phyloP scores from a whole-genome alignment of 1,140 invertebrate genomes.

The Acromyrmex echinatior region DNA sequence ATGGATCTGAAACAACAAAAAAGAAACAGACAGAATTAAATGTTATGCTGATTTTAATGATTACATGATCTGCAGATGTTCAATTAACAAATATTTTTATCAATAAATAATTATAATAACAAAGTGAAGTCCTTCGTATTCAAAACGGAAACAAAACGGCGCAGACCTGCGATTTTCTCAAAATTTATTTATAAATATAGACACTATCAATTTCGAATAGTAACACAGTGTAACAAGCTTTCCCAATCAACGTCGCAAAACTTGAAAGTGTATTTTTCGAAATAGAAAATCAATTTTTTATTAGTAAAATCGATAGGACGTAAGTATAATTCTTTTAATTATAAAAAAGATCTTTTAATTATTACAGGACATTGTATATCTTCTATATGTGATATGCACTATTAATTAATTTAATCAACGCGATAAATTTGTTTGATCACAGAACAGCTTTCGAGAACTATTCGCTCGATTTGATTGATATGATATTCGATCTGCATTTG shows the following conservation, averaged over 20 bases:
- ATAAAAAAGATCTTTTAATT: no score
- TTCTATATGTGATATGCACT: not conserved
- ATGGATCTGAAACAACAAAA: conserved; percentile 85
- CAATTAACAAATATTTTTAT: conserved; percentile 44
- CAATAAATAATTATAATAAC: not conserved
- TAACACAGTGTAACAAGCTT: not conserved
- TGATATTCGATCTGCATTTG: not conserved
- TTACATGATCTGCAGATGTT: not conserved
- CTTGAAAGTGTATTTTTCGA: not conserved
- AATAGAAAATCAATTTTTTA: not conserved
- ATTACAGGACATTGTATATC: not conserved
- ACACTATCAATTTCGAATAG: not conserved
- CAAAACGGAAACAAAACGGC: not conserved
- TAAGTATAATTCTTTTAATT: no score
- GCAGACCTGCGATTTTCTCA: not conserved
- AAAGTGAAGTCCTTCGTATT: not conserved
- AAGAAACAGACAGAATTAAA: conserved; percentile 64
- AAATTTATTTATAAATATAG: not conserved
- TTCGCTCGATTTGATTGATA: not conserved
- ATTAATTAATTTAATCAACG: not conserved
- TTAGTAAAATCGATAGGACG: not conserved
- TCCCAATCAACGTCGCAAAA: not conserved
- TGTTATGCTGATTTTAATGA: conserved; percentile 16
- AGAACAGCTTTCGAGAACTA: not conserved
- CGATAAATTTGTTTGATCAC: not conserved